phyloP scores from a whole-genome alignment of 2,797 vertebrate species.

The Spizella passerina region DNA sequence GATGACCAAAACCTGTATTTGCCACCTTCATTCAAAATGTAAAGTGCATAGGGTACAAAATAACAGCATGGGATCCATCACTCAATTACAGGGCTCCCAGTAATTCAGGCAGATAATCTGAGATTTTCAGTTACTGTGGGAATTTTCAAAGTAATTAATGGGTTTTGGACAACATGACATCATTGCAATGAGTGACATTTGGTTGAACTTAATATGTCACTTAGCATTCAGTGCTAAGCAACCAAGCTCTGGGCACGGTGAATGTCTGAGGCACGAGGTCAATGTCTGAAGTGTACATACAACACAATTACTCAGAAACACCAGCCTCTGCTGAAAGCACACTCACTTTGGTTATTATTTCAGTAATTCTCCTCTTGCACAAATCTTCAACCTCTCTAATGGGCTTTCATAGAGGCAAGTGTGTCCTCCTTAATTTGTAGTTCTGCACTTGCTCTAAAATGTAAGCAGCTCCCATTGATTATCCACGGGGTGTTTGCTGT shows the following conservation, averaged over 20 bases:
- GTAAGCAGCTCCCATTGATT: not conserved
- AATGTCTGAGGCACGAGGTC: constrained; percentile 51
- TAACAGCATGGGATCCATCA: constrained; percentile 42
- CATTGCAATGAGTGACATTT: constrained; percentile 57
- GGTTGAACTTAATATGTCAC: constrained; percentile 61
- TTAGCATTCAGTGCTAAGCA: constrained; percentile 57
- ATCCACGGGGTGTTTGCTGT: not conserved
- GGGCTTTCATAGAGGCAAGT: not conserved
- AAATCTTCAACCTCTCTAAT: not conserved
- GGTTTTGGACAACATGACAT: constrained; percentile 57
- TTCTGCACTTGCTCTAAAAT: not conserved
- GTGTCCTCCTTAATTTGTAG: not conserved
- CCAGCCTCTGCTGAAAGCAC: not conserved
- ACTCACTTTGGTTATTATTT: not conserved
- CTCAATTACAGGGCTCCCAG: constrained; percentile 29
- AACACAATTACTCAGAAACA: constrained; percentile 22
- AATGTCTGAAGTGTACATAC: constrained; percentile 31
- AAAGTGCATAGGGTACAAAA: constrained; percentile 15
- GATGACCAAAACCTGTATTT: not conserved
- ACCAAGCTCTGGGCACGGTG: constrained; percentile 16
- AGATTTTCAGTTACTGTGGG: constrained; percentile 64
- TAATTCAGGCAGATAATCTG: constrained; percentile 64
- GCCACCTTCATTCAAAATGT: not conserved
- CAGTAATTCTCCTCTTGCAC: not conserved
- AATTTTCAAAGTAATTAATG: constrained; percentile 65